Base-by-base conservation (phyloP, 1,140 invertebrate species). In the Pseudobourletiella spinata region DNA sequence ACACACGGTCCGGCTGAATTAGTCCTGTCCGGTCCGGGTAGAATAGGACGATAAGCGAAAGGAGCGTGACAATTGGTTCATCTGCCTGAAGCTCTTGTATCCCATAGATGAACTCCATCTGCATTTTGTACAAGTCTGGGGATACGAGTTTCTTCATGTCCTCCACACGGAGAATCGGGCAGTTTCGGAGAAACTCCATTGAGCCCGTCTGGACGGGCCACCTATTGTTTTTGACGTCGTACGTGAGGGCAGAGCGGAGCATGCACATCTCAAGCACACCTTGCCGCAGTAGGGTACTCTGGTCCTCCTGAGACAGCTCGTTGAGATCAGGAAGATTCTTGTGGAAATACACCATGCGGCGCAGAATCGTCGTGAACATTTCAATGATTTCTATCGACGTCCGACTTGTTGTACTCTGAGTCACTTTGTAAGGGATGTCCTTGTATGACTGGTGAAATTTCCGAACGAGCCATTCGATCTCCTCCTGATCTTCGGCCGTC, bases 201-300 rank as follows among this genome's bases (percentile, higher is more conserved):
- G 39, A 57, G 2, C 46, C 26, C 11, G 61, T 56, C n/a, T 50
- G 57, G 15, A 18, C 22, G 0, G 68, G 70, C 64, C 73, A 74
- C 3, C 67, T 35, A 39, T 72, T 67, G 29, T 69, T 71, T 22
- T 69, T 65, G 15, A 63, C 35, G 58, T 74, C 73, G 42, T 69
- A 75, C 24, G 65, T 65, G 30, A 71, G 64, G 1, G 74, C 68
- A 72, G 77, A 58, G 20, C 78, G 71, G 15, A 81, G 72, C 66
- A 80, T 77, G 63, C 79, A 76, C 72, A 81, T 71, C 69, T 81
- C 80, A 50, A 81, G 74, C 54, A 78, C 76, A 35, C 77, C 76
- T 28, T 75, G 75, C 56, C 79, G 74, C 30, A 81, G 69, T 16
- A 81, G 69, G n/a, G 73, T 73, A 56, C 76, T 75, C 70, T 80